Base-by-base conservation (phyloP, 1,140 invertebrate genomes). In the Conopomorpha cramerella region DNA sequence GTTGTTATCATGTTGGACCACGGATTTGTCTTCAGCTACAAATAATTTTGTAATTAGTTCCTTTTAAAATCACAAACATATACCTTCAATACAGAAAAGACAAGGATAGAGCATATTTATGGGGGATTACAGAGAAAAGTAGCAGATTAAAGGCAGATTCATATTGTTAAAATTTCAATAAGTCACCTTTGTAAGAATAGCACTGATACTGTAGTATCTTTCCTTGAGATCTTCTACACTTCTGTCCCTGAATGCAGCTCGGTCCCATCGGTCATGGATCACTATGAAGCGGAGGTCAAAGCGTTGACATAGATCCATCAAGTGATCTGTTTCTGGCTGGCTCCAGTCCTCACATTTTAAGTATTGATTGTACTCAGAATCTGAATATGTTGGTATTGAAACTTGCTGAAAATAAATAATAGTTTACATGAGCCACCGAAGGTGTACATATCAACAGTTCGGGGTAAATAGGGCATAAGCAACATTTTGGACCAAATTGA, bases 171-270 rank as follows among this genome's bases (percentile, higher is more conserved):
- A 23, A 29, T 11, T 30, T 30, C 11, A 7, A 4, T 23, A 23
- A 41, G 26, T 50, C 61, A 82, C 81, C 61, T 88, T 89, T 26
- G 79, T 81, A 30, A 90, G 62, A 34, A 84, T 79, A 1, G 81
- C 83, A 53, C 84, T 83, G n/a, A 89, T 84, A 51, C 87, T 85
- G 51, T 89, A 89, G 54, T 89, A 90, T 59, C 96, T 81, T 56
- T 98, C 95, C 70, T 99, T 99, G 0, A 99, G 68, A 57, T 99
- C 96, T 76, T 99, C 97, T 1, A 98, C 86, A 45, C 87, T 88
- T 61, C 93, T 84, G 19, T 85, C 78, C 8, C 81, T 65, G 60
- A 85, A 90, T 23, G 87, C 88, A 19, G 84, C 83, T 2, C 79
- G 72, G 68, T 96, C 92, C 90, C 93, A 98, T 34, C 95, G 82